phyloP scores from a whole-genome alignment of 2,888 invertebrate species.

The Biston betularia region DNA sequence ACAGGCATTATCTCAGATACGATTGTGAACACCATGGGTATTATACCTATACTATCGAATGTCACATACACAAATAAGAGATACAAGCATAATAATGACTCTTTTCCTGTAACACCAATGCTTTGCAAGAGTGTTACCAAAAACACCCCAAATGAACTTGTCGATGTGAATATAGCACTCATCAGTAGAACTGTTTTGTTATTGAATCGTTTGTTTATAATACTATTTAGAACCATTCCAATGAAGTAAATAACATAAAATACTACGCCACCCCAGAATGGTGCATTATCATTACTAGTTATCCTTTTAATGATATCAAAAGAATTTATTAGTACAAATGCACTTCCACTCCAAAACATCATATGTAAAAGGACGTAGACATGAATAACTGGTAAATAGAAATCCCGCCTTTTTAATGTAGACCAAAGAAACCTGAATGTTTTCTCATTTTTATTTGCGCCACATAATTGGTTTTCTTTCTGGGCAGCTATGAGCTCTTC shows the following conservation, averaged over 20 bases:
- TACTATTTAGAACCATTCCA: not conserved
- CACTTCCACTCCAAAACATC: conserved; percentile 41
- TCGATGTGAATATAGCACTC: conserved; percentile 2
- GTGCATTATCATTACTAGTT: conserved; percentile 18
- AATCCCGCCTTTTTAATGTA: no score
- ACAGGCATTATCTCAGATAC: conserved; percentile 43
- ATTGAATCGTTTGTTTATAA: conserved; percentile 7
- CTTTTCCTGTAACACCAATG: conserved; percentile 16
- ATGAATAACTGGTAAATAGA: no score
- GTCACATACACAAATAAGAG: conserved; percentile 29
- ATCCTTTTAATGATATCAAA: not conserved
- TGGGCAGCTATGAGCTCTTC: conserved; percentile 4
- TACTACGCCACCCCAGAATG: conserved; percentile 21
- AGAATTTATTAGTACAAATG: conserved; percentile 26
- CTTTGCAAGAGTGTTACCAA: conserved; percentile 19
- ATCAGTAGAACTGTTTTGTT: conserved; percentile 1
- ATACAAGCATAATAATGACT: conserved; percentile 33
- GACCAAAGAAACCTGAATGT: no score
- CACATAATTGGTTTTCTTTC: not conserved
- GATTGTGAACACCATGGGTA: conserved; percentile 20
- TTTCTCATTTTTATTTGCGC: no score
- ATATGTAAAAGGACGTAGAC: conserved; percentile 30
- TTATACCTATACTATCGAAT: conserved; percentile 27
- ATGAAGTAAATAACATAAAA: conserved; percentile 1
- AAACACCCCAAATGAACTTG: conserved; percentile 1